A percentile compares a stretch with the other conserved stretches of the same genome.
Evolutionary conservation across 2,888 invertebrate genomes (phyloP).

Genomic region (Theodoxus fluviatilis): DNA sequence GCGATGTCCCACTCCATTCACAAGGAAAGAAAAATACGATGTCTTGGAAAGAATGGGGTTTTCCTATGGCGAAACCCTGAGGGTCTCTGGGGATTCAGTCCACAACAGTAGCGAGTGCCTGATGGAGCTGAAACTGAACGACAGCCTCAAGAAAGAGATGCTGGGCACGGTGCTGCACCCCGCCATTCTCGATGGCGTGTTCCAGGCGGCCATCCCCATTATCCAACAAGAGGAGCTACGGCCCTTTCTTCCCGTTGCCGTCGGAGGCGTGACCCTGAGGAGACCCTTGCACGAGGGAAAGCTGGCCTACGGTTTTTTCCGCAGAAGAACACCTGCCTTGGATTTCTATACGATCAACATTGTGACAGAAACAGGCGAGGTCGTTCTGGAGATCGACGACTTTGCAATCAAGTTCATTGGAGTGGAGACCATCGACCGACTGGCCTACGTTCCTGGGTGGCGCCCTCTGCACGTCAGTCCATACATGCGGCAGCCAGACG

Average conservation of each 20-base stretch:
- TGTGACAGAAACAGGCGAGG: too few species aligned
- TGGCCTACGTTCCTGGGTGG: too few species aligned
- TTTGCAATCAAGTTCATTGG: too few species aligned
- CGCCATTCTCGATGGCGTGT: slow-evolving; percentile 27
- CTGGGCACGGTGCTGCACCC: slow-evolving; percentile 27
- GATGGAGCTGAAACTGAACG: slow-evolving; percentile 3
- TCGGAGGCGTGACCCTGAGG: neutral
- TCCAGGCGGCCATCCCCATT: slow-evolving; percentile 13
- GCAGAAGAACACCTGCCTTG: too few species aligned
- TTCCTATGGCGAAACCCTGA: slow-evolving; percentile 22
- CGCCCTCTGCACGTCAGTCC: too few species aligned
- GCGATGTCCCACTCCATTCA: neutral
- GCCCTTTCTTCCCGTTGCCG: neutral
- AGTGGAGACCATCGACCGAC: too few species aligned
- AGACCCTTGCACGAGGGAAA: slow-evolving; percentile 17
- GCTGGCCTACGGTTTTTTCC: neutral
- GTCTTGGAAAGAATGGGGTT: slow-evolving; percentile 22
- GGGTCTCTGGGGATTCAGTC: slow-evolving; percentile 13
- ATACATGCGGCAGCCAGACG: too few species aligned
- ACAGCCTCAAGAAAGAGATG: slow-evolving; percentile 22
- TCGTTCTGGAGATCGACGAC: too few species aligned
- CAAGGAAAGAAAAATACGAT: neutral
- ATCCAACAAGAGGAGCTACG: neutral
- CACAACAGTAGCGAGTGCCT: slow-evolving; percentile 21
- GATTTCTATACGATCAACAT: too few species aligned